These are phyloP conservation scores for Peromyscus maniculatus DNA, from an alignment of 2,113 vertebrate species.

Conservation along the genomic window DNA sequence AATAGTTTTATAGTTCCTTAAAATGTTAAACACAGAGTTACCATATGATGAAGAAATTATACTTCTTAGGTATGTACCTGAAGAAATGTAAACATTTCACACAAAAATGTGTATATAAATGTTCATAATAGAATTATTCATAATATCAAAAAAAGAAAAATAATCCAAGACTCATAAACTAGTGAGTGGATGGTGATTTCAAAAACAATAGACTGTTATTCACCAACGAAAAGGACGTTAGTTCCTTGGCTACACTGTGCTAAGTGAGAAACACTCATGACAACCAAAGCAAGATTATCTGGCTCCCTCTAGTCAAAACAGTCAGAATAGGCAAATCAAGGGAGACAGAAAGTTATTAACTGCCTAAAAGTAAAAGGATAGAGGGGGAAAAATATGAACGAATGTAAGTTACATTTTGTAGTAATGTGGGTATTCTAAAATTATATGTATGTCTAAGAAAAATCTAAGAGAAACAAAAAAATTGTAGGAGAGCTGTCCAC, in stretches of 20 bases:
- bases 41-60: background rate
- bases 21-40: background rate
- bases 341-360: background rate
- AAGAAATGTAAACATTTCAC: background rate
- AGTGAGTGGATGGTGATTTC: background rate
- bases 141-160: background rate
- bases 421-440: background rate
- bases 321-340: background rate
- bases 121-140: background rate
- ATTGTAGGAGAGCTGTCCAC: background rate
- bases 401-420: background rate
- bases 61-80: background rate
- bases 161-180: background rate
- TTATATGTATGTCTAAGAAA: background rate
- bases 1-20: background rate
- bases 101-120: background rate
- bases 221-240: background rate
- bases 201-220: background rate
- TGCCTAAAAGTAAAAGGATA: background rate
- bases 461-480: background rate
- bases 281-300: background rate
- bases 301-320: background rate
- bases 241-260: background rate
- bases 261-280: background rate
- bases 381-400: background rate